Evolutionary conservation across 2,888 invertebrate species (phyloP).

Genomic region (Magallana nippona): DNA sequence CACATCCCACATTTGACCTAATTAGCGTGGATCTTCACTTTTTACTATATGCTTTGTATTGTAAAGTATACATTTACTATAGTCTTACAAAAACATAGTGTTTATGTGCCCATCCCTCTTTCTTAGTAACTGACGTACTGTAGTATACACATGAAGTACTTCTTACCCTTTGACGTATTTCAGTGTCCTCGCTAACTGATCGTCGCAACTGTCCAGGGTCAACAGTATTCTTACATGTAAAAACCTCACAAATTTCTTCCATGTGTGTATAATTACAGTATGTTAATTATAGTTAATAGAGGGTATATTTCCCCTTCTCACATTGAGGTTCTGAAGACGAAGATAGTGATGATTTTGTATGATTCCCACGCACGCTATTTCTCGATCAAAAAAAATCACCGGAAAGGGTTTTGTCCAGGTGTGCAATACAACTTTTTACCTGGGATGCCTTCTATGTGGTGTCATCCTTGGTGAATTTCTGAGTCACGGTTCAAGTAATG

Average conservation of each 20-base stretch:
- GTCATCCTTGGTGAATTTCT: slow-evolving; percentile 1
- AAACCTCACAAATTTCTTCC: slow-evolving; percentile 16
- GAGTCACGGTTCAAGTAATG: slow-evolving; percentile 5
- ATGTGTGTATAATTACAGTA: not conserved
- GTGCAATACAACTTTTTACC: not conserved
- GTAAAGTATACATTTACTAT: too few relatives aligned
- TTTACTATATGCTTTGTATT: too few relatives aligned
- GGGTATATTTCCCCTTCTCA: too few relatives aligned
- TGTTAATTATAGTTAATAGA: too few relatives aligned
- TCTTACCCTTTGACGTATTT: slow-evolving; percentile 17
- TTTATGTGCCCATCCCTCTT: too few relatives aligned
- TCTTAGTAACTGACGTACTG: too few relatives aligned
- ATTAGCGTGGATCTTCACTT: too few relatives aligned
- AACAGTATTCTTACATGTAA: not conserved
- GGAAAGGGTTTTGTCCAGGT: not conserved
- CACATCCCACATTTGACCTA: too few relatives aligned
- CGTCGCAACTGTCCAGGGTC: not conserved
- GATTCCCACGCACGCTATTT: not conserved
- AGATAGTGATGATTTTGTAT: too few relatives aligned
- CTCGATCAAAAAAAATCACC: not conserved
- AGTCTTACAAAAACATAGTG: too few relatives aligned
- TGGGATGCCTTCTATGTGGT: not conserved
- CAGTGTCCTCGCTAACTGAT: not conserved
- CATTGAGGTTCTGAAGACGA: too few relatives aligned
- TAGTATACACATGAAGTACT: too few relatives aligned